Evolutionary conservation across 2,113 vertebrate genomes (phyloP).

Genomic region (Ursus arctos): DNA sequence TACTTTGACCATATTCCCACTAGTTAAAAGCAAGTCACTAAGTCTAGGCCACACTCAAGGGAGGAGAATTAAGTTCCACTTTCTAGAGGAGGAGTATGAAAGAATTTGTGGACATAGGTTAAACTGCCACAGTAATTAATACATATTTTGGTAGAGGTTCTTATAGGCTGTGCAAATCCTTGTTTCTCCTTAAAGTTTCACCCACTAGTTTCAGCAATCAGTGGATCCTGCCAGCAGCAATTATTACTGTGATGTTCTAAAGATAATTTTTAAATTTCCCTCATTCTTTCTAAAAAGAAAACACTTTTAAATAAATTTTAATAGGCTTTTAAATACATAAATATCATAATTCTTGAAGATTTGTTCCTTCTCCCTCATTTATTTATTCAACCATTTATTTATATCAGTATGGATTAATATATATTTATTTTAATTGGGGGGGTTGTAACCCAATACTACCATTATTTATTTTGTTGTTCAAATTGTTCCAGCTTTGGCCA

Average conservation of each 20-base stretch:
- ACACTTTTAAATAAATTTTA: conserved; percentile 16
- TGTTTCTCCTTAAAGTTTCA: conserved; percentile 46
- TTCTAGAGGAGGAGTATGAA: not conserved
- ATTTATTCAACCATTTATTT: not conserved
- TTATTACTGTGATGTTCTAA: not conserved
- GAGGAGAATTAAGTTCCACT: not conserved
- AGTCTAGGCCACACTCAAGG: not conserved
- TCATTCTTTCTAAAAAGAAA: conserved; percentile 56
- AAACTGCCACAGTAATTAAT: conserved; percentile 1
- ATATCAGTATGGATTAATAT: not conserved
- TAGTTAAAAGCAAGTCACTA: conserved; percentile 23
- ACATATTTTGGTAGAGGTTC: not conserved
- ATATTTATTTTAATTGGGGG: not conserved
- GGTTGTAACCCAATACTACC: conserved; percentile 6
- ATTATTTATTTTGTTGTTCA: conserved; percentile 1
- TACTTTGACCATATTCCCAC: not conserved
- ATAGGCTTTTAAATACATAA: conserved; percentile 4
- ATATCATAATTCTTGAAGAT: conserved; percentile 31
- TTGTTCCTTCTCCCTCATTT: not conserved
- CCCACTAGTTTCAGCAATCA: conserved; percentile 14
- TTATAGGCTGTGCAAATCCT: conserved; percentile 20
- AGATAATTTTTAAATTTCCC: not conserved
- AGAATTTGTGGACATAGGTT: conserved; percentile 45
- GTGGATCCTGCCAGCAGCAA: not conserved
- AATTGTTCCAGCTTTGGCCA: conserved; percentile 14